Base-by-base conservation (phyloP, 2,113 vertebrate genomes). In the Gasterosteus aculeatus region DNA sequence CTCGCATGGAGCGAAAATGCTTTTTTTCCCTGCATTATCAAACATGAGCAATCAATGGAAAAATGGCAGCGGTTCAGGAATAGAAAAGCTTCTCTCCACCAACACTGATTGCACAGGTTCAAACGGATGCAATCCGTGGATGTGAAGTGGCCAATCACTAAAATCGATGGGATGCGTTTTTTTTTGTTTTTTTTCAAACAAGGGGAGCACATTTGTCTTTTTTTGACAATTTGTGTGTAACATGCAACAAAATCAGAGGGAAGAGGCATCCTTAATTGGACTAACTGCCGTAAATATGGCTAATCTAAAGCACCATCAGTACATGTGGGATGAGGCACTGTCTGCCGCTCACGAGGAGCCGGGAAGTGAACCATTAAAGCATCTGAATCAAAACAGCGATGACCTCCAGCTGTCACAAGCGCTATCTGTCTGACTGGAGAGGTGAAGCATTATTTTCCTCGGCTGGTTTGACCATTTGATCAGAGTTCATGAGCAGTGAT, bases 61-160 rank as follows among this genome's bases (percentile, higher is more conserved):
- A 85, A 89, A 87, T 76, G 85, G 87, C 80, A 80, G 82, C 80
- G 54, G 81, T 84, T 91, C 84, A 86, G 70, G 68, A 81, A 83
- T 59, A 81, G 69, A 84, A 83, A 88, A 66, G 8, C 64, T 57
- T 82, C 79, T 68, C 66, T 71, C 77, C 80, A 64, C 38, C 66
- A 60, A 44, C 86, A n/a, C 85, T 92, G 91, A 92, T 90, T 91
- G 85, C 82, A 59, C 75, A 62, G 85, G 82, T 88, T 91, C 78
- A 82, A 84, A 75, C 71, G 85, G 85, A 90, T 82, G 87, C 77
- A 81, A 87, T 82, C 71, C 81, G 81, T 81, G 88, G 88, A 85
- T 81, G 88, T 89, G 74, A 91, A 87, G 88, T 82, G 80, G 87
- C 90, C 89, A 89, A 89, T 90, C 87, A 88, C 87, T 82, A 75